A percentile compares a stretch with the other conserved stretches of the same genome.
phyloP scores from a whole-genome alignment of 2,113 vertebrate genomes.

The Lagenorhynchus albirostris region DNA sequence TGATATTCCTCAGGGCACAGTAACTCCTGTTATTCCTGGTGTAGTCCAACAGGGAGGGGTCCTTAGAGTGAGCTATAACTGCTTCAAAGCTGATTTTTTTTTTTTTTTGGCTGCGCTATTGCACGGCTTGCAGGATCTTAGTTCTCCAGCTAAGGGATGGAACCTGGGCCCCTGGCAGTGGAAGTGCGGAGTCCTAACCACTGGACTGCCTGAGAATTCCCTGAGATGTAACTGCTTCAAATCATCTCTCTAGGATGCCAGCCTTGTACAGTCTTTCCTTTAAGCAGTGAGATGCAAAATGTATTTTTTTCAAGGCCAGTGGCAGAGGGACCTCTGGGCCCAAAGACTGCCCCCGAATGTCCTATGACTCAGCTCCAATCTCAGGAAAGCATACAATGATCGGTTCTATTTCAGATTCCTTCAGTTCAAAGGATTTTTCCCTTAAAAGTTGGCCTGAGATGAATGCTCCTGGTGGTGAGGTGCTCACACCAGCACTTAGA shows the following conservation, averaged over 20 bases:
- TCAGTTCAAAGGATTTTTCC: background rate
- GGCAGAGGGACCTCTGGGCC: background rate
- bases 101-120: background rate
- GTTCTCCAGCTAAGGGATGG: background rate
- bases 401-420: background rate
- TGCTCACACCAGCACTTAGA: rapidly evolving
- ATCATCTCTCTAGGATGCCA: background rate
- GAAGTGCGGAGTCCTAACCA: too few relatives aligned
- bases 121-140: background rate
- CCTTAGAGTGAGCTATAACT: background rate
- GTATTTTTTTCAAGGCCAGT: background rate
- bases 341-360: rapidly evolving
- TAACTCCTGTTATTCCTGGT: constrained; percentile 35
- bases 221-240: constrained; percentile 26
- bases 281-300: background rate
- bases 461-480: background rate
- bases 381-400: background rate
- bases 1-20: constrained; percentile 19
- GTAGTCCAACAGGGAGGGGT: background rate
- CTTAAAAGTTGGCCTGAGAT: background rate
- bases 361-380: background rate
- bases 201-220: background rate
- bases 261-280: background rate
- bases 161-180: background rate
- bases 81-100: constrained; percentile 5